phyloP scores from a whole-genome alignment of 1,140 invertebrate species.

The Microvelia longipes region DNA sequence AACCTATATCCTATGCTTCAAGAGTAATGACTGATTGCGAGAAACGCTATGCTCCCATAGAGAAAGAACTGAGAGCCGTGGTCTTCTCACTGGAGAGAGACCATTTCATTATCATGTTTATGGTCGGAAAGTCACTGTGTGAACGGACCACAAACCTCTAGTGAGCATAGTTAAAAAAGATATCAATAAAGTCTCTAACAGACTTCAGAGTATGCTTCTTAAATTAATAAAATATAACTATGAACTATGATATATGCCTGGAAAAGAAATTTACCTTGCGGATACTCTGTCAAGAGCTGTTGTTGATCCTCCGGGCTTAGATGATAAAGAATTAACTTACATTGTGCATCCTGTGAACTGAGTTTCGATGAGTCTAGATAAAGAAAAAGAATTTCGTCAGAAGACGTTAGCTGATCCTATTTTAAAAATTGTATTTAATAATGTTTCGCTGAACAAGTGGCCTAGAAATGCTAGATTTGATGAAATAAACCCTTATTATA shows the following conservation, averaged over 20 bases:
- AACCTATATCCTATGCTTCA: slow-evolving; percentile 5
- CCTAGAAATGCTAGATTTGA: slow-evolving; percentile 2
- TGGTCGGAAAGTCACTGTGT: not conserved
- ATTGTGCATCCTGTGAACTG: not conserved
- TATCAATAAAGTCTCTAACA: slow-evolving; percentile 3
- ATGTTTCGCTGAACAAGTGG: slow-evolving; percentile 1
- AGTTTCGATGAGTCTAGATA: not conserved
- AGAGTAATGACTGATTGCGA: not conserved
- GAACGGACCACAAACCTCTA: slow-evolving; percentile 4
- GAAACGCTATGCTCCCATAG: not conserved
- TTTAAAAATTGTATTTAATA: slow-evolving; percentile 2
- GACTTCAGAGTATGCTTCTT: slow-evolving; percentile 18
- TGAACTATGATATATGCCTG: slow-evolving; percentile 26
- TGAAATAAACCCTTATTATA: not conserved
- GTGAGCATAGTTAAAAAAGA: slow-evolving; percentile 4
- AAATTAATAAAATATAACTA: slow-evolving; percentile 24
- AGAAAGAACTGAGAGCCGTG: slow-evolving; percentile 2
- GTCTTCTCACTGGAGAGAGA: not conserved
- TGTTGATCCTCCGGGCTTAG: not conserved
- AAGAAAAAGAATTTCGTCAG: slow-evolving; percentile 3
- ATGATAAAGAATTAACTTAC: not conserved
- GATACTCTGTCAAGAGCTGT: slow-evolving; percentile 1
- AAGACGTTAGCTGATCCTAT: slow-evolving; percentile 3
- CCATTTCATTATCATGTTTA: not conserved
- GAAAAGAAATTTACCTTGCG: not conserved